These are phyloP conservation scores for Thunnus maccoyii DNA, from an alignment of 2,113 vertebrate genomes.

Conservation along the genomic window DNA sequence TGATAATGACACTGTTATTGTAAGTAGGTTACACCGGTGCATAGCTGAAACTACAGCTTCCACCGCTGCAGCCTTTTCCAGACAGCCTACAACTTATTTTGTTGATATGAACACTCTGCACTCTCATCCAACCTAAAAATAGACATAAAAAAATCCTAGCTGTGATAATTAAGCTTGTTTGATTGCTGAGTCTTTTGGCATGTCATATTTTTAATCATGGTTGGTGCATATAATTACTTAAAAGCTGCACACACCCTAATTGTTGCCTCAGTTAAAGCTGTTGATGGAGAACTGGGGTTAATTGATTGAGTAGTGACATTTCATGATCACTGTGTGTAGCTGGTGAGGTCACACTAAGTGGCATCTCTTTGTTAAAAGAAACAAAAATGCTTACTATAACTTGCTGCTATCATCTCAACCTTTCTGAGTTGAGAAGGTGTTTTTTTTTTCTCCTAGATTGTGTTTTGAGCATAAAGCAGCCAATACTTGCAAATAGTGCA, in stretches of 20 bases:
- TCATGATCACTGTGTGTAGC: neutral
- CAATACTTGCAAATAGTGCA: constrained; percentile 15
- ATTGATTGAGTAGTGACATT: neutral
- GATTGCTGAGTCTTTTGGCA: neutral
- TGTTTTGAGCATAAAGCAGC: neutral
- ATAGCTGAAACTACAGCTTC: constrained; percentile 57
- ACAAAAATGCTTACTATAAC: neutral
- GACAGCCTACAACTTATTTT: constrained; percentile 57
- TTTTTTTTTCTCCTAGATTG: neutral
- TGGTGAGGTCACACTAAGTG: neutral
- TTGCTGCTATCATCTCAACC: neutral
- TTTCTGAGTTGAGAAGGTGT: neutral
- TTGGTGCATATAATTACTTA: constrained; percentile 19
- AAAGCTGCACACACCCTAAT: constrained; percentile 20
- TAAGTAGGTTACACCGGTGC: constrained; percentile 73
- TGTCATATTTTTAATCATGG: constrained; percentile 16
- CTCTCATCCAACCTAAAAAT: constrained; percentile 27
- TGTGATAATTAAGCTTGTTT: constrained; percentile 4
- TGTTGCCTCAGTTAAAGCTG: neutral
- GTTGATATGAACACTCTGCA: constrained; percentile 8
- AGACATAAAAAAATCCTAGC: constrained; percentile 21
- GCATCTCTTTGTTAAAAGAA: neutral
- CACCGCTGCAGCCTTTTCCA: constrained; percentile 60
- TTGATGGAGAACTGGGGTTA: neutral
- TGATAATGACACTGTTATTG: constrained; percentile 53